A percentile compares a stretch with the other conserved stretches of the same genome.
phyloP scores from a whole-genome alignment of 2,113 vertebrate species.

The Microtus montanus region DNA sequence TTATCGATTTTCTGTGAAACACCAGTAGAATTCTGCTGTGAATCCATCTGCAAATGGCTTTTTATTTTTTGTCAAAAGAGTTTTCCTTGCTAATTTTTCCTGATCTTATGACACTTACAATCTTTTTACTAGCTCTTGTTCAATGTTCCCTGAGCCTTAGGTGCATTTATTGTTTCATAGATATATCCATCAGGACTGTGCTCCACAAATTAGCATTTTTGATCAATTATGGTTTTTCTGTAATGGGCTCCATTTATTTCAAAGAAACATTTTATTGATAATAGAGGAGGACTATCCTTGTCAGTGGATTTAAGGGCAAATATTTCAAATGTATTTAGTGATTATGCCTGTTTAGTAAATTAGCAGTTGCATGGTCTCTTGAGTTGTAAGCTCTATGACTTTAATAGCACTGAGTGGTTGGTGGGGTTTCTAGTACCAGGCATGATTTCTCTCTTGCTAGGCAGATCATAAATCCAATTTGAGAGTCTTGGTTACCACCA shows the following conservation, averaged over 20 bases:
- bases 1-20: neutral
- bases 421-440: neutral
- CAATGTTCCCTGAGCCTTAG: neutral
- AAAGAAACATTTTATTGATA: neutral
- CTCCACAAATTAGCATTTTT: neutral
- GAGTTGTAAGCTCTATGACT: neutral
- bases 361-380: neutral
- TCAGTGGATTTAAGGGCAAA: neutral
- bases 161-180: neutral
- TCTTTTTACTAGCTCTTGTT: neutral
- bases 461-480: neutral
- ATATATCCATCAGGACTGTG: neutral
- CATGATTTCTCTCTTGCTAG: neutral
- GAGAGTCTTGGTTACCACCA: neutral
- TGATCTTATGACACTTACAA: neutral
- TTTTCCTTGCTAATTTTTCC: neutral
- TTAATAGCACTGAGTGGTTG: neutral
- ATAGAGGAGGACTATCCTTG: neutral
- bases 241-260: neutral
- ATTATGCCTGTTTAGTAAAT: neutral
- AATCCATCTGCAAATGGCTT: neutral
- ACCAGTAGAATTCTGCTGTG: neutral
- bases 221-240: neutral
- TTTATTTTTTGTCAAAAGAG: neutral
- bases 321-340: neutral